Evolutionary conservation across 2,113 vertebrate genomes (phyloP), one percentile per base, ranked within the genome.

Genomic region (Myiopsitta monachus): DNA sequence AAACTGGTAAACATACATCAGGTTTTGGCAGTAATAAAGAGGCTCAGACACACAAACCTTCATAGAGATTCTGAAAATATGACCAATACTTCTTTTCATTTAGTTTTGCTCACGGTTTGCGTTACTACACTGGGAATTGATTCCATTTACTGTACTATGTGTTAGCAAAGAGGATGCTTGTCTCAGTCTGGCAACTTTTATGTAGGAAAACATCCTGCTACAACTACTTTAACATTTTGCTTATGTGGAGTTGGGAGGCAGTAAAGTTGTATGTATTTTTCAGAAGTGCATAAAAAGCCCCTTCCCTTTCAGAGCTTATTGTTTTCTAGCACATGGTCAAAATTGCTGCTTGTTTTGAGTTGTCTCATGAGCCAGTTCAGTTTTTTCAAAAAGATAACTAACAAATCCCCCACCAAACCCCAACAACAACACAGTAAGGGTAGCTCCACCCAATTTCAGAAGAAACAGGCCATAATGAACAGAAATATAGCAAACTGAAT

Each of bases 81-180:
- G 92, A 94, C 94, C 91, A 95, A 66, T 75, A 79, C 43, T 94
- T 92, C 62, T 86, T 97, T 93, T 68, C 46, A 89, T 83, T 78
- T 91, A 44, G 57, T 47, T 69, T 72, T 76, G 62, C 64, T 97
- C 68, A 94, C 88, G 85, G 88, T 83, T 96, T 96, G 72, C 87
- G 89, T 92, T 88, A 92, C 87, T 95, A 68, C 27, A 76, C 63
- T 87, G 68, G 94, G 87, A 92, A 89, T 87, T 72, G 46, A 94
- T 95, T 95, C 85, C 67, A 62, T 95, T 94, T 91, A 96, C 92
- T 92, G 87, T 70, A 88, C 68, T 96, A 79, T 59, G 46, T 76
- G 59, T 84, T 95, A 94, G 43, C 83, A 77, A 86, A 94, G 54
- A 86, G 74, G 87, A 87, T 83, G 81, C 61, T 90, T 43, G 51